These are phyloP conservation scores for Diarsia mendica DNA, from an alignment of 2,888 invertebrate species.

Conservation along the genomic window DNA sequence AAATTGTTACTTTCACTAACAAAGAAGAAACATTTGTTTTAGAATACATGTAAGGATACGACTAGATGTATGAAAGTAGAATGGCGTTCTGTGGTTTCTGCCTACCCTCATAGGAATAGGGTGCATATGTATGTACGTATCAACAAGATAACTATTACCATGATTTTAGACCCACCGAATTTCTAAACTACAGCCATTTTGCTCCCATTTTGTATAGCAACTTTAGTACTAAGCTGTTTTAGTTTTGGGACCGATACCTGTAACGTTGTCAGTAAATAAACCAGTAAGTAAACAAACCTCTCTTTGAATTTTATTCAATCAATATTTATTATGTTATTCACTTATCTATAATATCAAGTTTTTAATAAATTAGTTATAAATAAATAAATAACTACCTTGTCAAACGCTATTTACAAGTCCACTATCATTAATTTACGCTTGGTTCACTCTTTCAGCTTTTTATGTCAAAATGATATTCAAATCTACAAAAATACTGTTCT, in stretches of 20 bases:
- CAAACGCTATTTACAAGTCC: conserved; percentile 48
- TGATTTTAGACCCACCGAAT: not conserved
- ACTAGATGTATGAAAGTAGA: too few species aligned
- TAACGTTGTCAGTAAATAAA: not conserved
- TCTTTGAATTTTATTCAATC: conserved; percentile 1
- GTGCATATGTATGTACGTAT: not conserved
- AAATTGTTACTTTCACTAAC: too few species aligned
- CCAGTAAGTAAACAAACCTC: conserved; percentile 12
- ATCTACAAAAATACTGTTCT: conserved; percentile 40
- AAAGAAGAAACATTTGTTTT: not conserved
- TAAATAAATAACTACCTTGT: conserved; percentile 24
- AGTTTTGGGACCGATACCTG: not conserved
- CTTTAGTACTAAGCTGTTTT: not conserved
- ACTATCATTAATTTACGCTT: conserved; percentile 15
- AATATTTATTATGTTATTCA: conserved; percentile 33
- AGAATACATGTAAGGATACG: not conserved
- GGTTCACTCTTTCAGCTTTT: conserved; percentile 5
- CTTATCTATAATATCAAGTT: conserved; percentile 46
- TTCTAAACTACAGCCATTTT: not conserved
- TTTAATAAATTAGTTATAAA: conserved; percentile 45
- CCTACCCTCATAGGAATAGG: too few species aligned
- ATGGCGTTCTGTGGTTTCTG: too few species aligned
- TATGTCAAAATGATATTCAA: conserved; percentile 1
- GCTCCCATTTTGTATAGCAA: not conserved
- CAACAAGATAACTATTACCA: not conserved